phyloP scores from a whole-genome alignment of 1,140 invertebrate genomes.

The Bilobella aurantiaca region DNA sequence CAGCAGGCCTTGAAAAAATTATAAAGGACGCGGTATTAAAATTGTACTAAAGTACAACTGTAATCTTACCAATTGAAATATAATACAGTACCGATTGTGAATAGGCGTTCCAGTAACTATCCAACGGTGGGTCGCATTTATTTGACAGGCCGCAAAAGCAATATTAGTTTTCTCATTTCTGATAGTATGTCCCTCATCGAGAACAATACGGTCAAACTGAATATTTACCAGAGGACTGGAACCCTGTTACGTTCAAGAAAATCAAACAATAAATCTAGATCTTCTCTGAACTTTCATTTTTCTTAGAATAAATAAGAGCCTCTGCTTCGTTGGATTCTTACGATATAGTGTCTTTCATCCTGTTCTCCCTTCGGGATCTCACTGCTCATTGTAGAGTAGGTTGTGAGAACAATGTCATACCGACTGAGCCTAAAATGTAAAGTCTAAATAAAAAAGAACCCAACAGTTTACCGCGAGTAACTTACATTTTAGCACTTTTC shows the following conservation, averaged over 20 bases:
- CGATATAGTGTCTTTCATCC: not conserved
- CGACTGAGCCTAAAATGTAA: slow-evolving; percentile 40
- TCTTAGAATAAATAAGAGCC: no score
- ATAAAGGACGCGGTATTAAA: not conserved
- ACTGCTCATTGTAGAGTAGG: slow-evolving; percentile 43
- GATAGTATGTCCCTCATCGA: slow-evolving; percentile 88
- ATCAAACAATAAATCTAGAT: slow-evolving; percentile 1
- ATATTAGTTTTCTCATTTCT: slow-evolving; percentile 73
- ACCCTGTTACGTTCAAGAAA: slow-evolving; percentile 2
- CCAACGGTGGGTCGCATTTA: slow-evolving; percentile 61
- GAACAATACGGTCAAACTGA: slow-evolving; percentile 70
- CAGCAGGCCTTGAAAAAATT: slow-evolving; percentile 17
- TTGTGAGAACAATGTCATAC: slow-evolving; percentile 47
- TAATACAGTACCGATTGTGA: slow-evolving; percentile 80
- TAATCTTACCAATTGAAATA: slow-evolving; percentile 48
- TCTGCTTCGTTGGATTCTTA: slow-evolving; percentile 1
- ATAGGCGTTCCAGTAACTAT: slow-evolving; percentile 87
- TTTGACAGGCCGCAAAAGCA: slow-evolving; percentile 55
- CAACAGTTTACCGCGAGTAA: not conserved
- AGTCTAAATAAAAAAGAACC: not conserved
- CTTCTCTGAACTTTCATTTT: no score
- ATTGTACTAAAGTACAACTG: not conserved
- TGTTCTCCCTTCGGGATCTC: slow-evolving; percentile 39
- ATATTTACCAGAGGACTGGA: slow-evolving; percentile 49
- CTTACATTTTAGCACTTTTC: slow-evolving; percentile 47